These are phyloP conservation scores for Gallirallus australis DNA, from an alignment of 2,797 vertebrate species.

Conservation along the genomic window DNA sequence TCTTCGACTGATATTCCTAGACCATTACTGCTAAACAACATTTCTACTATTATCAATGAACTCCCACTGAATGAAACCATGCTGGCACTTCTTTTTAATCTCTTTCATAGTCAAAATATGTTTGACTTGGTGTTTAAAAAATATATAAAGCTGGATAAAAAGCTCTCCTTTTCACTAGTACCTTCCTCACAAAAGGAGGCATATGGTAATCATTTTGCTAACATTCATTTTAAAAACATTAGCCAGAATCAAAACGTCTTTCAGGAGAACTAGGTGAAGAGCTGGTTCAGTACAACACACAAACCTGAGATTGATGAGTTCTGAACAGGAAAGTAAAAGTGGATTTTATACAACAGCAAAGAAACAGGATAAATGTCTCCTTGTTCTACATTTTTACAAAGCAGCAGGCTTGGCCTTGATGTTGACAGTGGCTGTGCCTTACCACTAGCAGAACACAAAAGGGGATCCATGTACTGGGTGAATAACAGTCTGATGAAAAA, in stretches of 20 bases:
- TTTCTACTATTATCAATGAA: neutral
- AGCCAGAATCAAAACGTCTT: neutral
- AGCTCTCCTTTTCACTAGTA: neutral
- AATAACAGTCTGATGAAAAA: neutral
- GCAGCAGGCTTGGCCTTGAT: neutral
- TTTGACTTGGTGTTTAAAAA: neutral
- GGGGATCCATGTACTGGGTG: neutral
- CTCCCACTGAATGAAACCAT: neutral
- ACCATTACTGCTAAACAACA: neutral
- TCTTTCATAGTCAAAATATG: neutral
- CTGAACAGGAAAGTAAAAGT: neutral
- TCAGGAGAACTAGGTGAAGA: neutral
- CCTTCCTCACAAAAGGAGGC: neutral
- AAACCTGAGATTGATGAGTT: neutral
- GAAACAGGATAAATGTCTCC: neutral
- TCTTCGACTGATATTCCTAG: neutral
- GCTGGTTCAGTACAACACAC: neutral
- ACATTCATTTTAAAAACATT: neutral
- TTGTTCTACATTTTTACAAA: neutral
- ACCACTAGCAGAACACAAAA: neutral
- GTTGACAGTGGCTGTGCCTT: neutral
- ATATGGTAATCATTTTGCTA: neutral
- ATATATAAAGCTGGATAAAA: neutral
- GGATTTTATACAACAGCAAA: neutral
- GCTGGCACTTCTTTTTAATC: neutral